Evolutionary conservation across 2,113 vertebrate species (phyloP), one percentile per base, ranked within the genome.

Genomic region (Eurypyga helias): DNA sequence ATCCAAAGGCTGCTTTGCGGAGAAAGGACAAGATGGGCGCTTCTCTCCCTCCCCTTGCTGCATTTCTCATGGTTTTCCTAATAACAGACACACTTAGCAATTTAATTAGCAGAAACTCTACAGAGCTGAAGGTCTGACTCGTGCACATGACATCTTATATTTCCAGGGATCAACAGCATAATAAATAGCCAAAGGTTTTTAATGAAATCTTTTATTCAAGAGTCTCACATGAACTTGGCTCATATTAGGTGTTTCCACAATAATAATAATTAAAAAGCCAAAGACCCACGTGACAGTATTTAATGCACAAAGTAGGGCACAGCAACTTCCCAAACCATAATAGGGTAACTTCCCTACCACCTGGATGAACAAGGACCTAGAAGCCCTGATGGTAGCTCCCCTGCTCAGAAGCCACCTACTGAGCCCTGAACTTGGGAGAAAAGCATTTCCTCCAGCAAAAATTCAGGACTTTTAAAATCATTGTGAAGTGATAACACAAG

Each of bases 161-260:
- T 97, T 96, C 65, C 78, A 81, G 76, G 76, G 65, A 94, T 86
- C 92, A 95, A 92, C 80, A 83, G 83, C 61, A 92, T 82, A 82
- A 92, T 87, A 95, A 95, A 95, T 93, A 95, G 87, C 80, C 69
- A 90, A 82, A 93, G 77, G 31, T 86, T 96, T 90, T 90, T 94
- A 95, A 92, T 95, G 89, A 96, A 93, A 96, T 91, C 81, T 94
- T 95, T 89, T 97, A 87, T 93, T 95, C 89, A 94, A 83, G 77
- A 82, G 48, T 79, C 80, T 75, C 49, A 45, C 70, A 52, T 49
- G 73, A 95, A 46, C 83, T 93, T 90, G 62, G 41, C 46, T 96
- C 6, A 52, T 90, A 80, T 87, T 79, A 82, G 52, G 54, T 84
- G 36, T 72, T 91, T 84, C 86, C 69, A 82, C 73, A 95, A 88